Percentiles rank a stretch among this genome's conserved stretches.
Conservation (phyloP, 2,113 vertebrate genomes). For the Nannobrachium achirus region DNA sequence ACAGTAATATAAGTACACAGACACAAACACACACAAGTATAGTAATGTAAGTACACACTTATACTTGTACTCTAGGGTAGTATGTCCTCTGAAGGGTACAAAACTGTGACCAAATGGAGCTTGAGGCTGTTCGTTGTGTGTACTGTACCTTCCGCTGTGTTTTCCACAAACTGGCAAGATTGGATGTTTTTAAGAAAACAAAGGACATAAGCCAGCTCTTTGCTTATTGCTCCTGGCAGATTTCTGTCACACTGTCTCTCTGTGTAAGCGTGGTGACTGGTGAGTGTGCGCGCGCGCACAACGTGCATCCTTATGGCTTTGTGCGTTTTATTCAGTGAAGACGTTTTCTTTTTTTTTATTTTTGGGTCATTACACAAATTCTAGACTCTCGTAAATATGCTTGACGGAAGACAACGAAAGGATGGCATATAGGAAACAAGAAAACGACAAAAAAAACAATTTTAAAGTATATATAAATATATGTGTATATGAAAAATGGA, state of each 20-base stretch:
- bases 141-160: background rate
- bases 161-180: background rate
- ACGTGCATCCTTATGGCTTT: slow-evolving; percentile 53
- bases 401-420: slow-evolving; percentile 52
- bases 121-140: background rate
- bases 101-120: slow-evolving; percentile 70
- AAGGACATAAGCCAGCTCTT: slow-evolving; percentile 27
- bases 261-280: slow-evolving; percentile 7
- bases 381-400: slow-evolving; percentile 35
- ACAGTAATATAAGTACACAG: too few relatives aligned
- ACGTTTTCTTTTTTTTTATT: slow-evolving; percentile 25
- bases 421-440: slow-evolving; percentile 66
- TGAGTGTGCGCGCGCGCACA: slow-evolving; percentile 12
- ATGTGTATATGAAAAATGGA: slow-evolving; percentile 80
- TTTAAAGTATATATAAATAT: slow-evolving; percentile 75
- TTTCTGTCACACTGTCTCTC: slow-evolving; percentile 44
- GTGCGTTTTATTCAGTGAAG: slow-evolving; percentile 50
- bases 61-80: too few relatives aligned
- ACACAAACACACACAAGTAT: too few relatives aligned
- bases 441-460: slow-evolving; percentile 25
- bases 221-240: slow-evolving; percentile 37
- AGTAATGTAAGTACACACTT: too few relatives aligned
- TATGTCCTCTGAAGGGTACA: slow-evolving; percentile 51
- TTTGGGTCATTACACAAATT: slow-evolving; percentile 34
- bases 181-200: background rate